These are phyloP conservation scores for Vimba vimba DNA, from an alignment of 2,113 vertebrate genomes.

Conservation along the genomic window DNA sequence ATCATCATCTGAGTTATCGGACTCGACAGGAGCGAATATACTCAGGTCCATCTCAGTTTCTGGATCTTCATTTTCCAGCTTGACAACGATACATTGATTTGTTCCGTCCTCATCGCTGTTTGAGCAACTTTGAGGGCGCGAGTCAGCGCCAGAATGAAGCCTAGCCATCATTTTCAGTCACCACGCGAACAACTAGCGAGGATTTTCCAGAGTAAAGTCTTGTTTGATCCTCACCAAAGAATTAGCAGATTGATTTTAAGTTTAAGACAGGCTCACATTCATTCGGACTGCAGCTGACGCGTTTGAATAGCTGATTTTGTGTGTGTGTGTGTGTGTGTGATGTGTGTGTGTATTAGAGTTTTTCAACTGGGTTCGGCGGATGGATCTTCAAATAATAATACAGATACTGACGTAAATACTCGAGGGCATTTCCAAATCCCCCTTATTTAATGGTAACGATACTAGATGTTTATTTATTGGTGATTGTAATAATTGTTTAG, in stretches of 20 bases:
- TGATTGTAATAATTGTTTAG: neutral
- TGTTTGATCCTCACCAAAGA: neutral
- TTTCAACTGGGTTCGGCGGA: neutral
- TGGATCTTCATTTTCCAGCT: constrained; percentile 30
- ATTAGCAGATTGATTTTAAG: neutral
- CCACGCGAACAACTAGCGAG: too few relatives aligned
- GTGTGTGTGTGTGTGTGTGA: too few relatives aligned
- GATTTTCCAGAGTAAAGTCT: neutral
- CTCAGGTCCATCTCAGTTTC: constrained; percentile 7
- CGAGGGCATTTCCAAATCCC: too few relatives aligned
- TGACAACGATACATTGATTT: constrained; percentile 8
- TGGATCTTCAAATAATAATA: neutral
- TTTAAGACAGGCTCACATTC: neutral
- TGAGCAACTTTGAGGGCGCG: neutral
- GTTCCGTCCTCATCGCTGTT: neutral
- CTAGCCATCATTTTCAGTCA: neutral
- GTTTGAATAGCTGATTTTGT: neutral
- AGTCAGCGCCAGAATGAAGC: neutral
- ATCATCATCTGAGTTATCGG: neutral
- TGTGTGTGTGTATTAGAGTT: too few relatives aligned
- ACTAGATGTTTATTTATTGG: neutral
- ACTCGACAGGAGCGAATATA: constrained; percentile 32
- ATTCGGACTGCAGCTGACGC: neutral
- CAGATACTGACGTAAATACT: neutral
- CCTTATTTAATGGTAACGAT: neutral